phyloP scores from a whole-genome alignment of 2,113 vertebrate species.

The Mellivora capensis region DNA sequence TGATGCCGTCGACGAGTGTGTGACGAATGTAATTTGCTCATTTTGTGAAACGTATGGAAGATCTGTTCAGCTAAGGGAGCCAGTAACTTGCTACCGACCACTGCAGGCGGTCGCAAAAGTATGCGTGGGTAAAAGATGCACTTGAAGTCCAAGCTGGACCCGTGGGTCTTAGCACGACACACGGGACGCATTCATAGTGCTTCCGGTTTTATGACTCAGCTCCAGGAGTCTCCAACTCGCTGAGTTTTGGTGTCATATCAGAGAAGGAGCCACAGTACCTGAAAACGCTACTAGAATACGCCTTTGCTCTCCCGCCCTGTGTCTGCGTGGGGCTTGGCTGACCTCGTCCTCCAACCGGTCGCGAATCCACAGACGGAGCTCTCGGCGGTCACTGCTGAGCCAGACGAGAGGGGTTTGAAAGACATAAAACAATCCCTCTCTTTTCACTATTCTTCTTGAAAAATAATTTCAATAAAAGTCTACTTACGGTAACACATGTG shows the following conservation, averaged over 20 bases:
- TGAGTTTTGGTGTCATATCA: neutral
- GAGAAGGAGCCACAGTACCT: neutral
- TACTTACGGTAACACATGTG: no score
- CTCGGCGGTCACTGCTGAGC: neutral
- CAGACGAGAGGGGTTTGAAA: neutral
- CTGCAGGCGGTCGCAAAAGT: no score
- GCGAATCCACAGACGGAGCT: fast-evolving
- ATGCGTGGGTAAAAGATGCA: fast-evolving
- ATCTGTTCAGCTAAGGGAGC: neutral
- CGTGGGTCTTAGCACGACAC: no score
- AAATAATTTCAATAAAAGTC: neutral
- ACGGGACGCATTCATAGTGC: fast-evolving
- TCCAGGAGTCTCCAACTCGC: neutral
- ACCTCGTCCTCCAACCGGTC: fast-evolving
- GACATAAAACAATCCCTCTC: neutral
- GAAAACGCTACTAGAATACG: neutral
- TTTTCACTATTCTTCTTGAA: neutral
- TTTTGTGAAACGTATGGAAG: neutral
- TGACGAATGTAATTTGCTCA: fast-evolving
- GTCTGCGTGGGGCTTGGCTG: neutral
- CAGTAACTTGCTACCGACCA: neutral
- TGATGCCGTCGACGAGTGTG: fast-evolving
- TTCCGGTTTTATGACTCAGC: neutral
- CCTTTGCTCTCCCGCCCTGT: neutral
- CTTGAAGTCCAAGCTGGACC: fast-evolving